Evolutionary conservation across 1,140 invertebrate species (phyloP).

Genomic region (Asbolus verrucosus): DNA sequence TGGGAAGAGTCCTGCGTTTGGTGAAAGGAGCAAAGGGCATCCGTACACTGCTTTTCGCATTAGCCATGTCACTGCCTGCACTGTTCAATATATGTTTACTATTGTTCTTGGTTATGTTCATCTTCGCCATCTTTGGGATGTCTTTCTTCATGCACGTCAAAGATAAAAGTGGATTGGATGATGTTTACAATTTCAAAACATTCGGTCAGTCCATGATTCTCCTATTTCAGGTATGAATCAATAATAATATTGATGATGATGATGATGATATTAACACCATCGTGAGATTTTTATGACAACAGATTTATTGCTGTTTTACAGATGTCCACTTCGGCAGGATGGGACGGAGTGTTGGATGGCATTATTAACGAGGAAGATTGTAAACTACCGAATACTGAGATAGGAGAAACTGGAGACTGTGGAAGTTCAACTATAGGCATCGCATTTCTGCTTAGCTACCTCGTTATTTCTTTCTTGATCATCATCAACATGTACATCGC

Average conservation of each 20-base stretch:
- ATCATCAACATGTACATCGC: slow-evolving; percentile 99
- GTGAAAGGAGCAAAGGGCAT: slow-evolving; percentile 99
- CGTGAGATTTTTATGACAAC: no score
- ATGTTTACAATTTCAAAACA: slow-evolving; percentile 99
- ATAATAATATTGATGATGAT: no score
- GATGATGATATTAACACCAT: no score
- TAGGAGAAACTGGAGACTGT: slow-evolving; percentile 90
- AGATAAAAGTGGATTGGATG: slow-evolving; percentile 91
- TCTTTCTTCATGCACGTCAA: slow-evolving; percentile 99
- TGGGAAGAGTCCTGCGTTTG: slow-evolving; percentile 94
- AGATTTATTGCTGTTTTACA: no score
- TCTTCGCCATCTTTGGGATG: slow-evolving; percentile 99
- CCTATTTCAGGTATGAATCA: slow-evolving; percentile 86
- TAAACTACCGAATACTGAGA: slow-evolving; percentile 85
- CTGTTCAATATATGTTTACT: slow-evolving; percentile 98
- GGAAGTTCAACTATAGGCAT: slow-evolving; percentile 93
- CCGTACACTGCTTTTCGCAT: slow-evolving; percentile 94
- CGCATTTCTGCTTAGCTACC: slow-evolving; percentile 93
- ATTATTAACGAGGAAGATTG: slow-evolving; percentile 97
- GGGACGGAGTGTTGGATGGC: slow-evolving; percentile 95
- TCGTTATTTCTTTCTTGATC: slow-evolving; percentile 98
- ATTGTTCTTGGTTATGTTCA: slow-evolving; percentile 98
- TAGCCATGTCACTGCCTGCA: slow-evolving; percentile 97
- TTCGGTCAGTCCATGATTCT: slow-evolving; percentile 98
- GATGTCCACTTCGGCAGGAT: slow-evolving; percentile 98